phyloP scores from a whole-genome alignment of 2,797 vertebrate species.

The Rhinoraja longicauda region DNA sequence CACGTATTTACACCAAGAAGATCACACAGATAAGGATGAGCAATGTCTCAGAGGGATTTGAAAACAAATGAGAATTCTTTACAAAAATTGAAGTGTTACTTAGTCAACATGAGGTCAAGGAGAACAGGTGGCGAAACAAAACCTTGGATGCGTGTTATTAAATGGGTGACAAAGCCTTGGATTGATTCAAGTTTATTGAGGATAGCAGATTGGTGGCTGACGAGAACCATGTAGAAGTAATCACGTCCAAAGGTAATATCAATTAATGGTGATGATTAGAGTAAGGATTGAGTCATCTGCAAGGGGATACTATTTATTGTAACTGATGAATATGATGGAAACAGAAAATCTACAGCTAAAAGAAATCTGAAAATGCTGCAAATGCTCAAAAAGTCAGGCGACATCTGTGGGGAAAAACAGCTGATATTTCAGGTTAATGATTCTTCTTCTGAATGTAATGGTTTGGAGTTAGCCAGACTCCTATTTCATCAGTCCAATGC shows the following conservation, averaged over 20 bases:
- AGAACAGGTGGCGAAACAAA: neutral
- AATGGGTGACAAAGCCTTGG: neutral
- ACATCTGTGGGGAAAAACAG: too few species aligned
- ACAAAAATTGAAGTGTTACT: neutral
- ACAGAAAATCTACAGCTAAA: too few species aligned
- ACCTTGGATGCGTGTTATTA: neutral
- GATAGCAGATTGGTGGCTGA: neutral
- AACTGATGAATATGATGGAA: too few species aligned
- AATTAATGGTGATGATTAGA: too few species aligned
- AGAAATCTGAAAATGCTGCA: too few species aligned
- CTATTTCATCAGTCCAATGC: too few species aligned
- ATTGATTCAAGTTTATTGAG: neutral
- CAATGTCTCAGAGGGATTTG: neutral
- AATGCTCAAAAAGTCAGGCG: too few species aligned
- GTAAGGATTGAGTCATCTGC: too few species aligned
- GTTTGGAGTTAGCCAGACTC: too few species aligned
- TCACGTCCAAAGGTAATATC: neutral
- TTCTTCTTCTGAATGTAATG: too few species aligned
- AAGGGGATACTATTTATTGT: too few species aligned
- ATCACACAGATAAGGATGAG: neutral
- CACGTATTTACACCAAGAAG: neutral
- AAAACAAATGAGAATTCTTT: neutral
- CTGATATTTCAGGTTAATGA: too few species aligned
- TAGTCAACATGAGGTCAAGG: neutral
- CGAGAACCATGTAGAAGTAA: neutral